A percentile compares a stretch with the other conserved stretches of the same genome.
Evolutionary conservation across 2,113 vertebrate genomes (phyloP).

Genomic region (Chroicocephalus ridibundus): DNA sequence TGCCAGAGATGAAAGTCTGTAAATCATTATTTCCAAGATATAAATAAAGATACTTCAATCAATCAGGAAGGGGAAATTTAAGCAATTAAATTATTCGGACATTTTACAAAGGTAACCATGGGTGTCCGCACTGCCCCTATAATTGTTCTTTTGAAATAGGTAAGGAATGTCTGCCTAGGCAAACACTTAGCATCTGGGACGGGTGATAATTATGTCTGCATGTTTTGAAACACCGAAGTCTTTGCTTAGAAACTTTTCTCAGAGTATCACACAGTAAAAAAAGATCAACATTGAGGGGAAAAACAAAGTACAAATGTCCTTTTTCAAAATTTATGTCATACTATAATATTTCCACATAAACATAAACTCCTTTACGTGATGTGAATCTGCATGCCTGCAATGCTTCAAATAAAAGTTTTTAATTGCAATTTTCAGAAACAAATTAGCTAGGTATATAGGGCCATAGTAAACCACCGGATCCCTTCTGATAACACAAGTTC

Average conservation of each 20-base stretch:
- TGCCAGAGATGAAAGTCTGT: not conserved
- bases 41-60: not conserved
- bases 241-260: not conserved
- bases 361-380: not conserved
- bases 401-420: not conserved
- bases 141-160: not conserved
- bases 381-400: not conserved
- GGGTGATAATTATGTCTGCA: not conserved
- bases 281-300: not conserved
- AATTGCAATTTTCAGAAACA: not conserved
- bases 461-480: not conserved
- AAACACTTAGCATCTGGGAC: not conserved
- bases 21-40: not conserved
- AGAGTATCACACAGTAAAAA: not conserved
- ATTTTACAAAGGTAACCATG: not conserved
- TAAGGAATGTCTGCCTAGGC: not conserved
- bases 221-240: not conserved
- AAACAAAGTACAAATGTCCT: not conserved
- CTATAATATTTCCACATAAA: not conserved
- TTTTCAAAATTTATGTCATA: not conserved
- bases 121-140: not conserved
- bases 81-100: not conserved
- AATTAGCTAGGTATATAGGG: not conserved
- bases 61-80: not conserved
- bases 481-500: not conserved